These are phyloP conservation scores for Yponomeuta plumbellus DNA, from an alignment of 2,888 invertebrate genomes.

Conservation along the genomic window DNA sequence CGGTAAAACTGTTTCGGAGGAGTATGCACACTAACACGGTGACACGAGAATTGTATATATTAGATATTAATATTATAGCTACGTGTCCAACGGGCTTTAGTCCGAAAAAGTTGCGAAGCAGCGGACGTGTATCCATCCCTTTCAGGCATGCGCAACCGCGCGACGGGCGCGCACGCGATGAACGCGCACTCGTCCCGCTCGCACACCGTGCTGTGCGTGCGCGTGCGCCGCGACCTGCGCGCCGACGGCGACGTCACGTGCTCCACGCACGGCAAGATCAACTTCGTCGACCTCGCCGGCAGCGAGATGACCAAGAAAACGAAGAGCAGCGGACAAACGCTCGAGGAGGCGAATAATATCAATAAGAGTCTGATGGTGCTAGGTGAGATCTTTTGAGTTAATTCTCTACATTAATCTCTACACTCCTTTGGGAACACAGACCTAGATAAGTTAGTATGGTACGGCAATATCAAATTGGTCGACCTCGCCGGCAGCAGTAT, in stretches of 20 bases:
- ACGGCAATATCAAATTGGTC: conserved; percentile 97
- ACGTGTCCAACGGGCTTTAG: no score
- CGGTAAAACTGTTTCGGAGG: no score
- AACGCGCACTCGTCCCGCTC: conserved; percentile 95
- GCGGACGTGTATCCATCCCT: neutral
- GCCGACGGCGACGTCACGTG: conserved; percentile 89
- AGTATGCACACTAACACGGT: no score
- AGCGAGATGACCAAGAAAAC: conserved; percentile 97
- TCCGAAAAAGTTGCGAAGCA: no score
- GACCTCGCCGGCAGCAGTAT: conserved; percentile 98
- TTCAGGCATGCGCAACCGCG: conserved; percentile 91
- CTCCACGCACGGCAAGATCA: conserved; percentile 94
- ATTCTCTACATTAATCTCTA: no score
- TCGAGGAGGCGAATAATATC: conserved; percentile 97
- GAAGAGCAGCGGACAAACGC: conserved; percentile 88
- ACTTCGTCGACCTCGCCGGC: conserved; percentile 97
- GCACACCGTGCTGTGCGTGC: conserved; percentile 93
- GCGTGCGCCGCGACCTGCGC: conserved; percentile 90
- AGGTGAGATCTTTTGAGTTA: conserved; percentile 70
- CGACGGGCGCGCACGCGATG: conserved; percentile 93
- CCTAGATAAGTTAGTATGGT: no score
- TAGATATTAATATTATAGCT: no score
- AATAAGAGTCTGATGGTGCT: conserved; percentile 96
- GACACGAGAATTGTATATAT: no score
- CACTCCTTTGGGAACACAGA: neutral